Conservation (phyloP, 2,888 invertebrate species). For the Tipula helvola region DNA sequence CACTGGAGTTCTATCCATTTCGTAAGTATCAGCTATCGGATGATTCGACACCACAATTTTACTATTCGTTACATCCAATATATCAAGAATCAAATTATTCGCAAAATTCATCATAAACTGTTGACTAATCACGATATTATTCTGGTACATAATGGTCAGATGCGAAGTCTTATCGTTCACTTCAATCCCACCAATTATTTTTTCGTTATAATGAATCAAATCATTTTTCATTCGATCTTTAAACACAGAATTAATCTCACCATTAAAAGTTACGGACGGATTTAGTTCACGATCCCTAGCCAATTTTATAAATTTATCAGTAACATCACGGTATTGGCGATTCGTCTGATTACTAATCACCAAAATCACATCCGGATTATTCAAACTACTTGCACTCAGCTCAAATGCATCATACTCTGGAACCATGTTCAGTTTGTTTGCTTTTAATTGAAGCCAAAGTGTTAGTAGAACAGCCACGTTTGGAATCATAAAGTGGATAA, state of each 20-base stretch:
- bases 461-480: background rate
- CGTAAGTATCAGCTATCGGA: background rate
- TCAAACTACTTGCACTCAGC: background rate
- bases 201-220: constrained; percentile 28
- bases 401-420: background rate
- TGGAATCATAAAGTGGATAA: background rate
- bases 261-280: background rate
- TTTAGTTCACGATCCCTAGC: background rate
- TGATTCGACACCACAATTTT: background rate
- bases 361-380: background rate
- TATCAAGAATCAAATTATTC: background rate
- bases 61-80: background rate
- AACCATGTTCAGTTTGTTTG: background rate
- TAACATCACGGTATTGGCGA: background rate
- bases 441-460: background rate
- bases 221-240: constrained; percentile 18
- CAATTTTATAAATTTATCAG: background rate
- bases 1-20: background rate
- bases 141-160: background rate
- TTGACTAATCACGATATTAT: background rate
- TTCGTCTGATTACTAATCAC: background rate
- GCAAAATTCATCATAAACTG: background rate
- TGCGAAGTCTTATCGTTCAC: constrained; percentile 16
- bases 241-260: background rate
- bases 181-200: constrained; percentile 26